phyloP scores from a whole-genome alignment of 1,140 invertebrate species.

The Tetramorium simillimum region DNA sequence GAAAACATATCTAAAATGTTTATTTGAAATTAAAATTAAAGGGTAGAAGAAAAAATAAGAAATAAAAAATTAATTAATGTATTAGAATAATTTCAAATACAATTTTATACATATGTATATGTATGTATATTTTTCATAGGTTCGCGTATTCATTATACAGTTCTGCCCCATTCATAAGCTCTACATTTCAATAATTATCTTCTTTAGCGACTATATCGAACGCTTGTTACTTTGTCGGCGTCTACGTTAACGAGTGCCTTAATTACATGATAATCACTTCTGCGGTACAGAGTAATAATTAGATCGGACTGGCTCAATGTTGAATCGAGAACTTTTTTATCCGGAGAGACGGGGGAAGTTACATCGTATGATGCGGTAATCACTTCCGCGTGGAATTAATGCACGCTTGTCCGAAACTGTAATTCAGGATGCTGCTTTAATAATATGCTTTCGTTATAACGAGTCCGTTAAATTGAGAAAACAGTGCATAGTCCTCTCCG shows the following conservation, averaged over 20 bases:
- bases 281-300: slow-evolving; percentile 46
- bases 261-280: slow-evolving; percentile 45
- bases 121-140: background rate
- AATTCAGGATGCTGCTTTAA: slow-evolving; percentile 25
- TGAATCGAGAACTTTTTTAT: slow-evolving; percentile 31
- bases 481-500: background rate
- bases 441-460: slow-evolving; percentile 27
- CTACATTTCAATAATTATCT: slow-evolving; percentile 17
- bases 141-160: background rate
- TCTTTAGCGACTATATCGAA: slow-evolving; percentile 29
- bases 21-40: background rate
- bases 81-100: background rate
- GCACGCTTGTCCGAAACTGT: slow-evolving; percentile 29
- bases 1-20: background rate
- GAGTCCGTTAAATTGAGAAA: slow-evolving; percentile 38
- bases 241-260: slow-evolving; percentile 34
- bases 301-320: slow-evolving; percentile 40
- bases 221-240: slow-evolving; percentile 28
- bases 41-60: background rate
- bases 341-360: background rate
- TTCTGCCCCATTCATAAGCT: background rate
- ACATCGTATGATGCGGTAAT: slow-evolving; percentile 8
- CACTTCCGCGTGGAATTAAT: slow-evolving; percentile 40
- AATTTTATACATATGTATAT: background rate
- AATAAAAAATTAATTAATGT: background rate